A percentile compares a stretch with the other conserved stretches of the same genome.
Conservation (phyloP, 2,888 invertebrate genomes). For the Agapetus fuscipes region DNA sequence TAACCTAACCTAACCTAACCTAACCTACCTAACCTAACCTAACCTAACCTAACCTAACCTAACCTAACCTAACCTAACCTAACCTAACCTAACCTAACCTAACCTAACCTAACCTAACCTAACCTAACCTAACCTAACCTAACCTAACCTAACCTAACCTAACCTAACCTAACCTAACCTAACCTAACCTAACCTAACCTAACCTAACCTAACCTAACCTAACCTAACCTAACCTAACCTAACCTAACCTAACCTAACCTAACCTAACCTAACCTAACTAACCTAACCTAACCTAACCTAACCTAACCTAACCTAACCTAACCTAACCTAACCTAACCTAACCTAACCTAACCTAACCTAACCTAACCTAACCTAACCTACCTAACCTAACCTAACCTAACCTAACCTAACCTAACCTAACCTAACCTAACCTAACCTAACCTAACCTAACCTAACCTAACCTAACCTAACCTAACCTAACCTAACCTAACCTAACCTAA, state of each 20-base stretch:
- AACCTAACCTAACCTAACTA: constrained; percentile 20
- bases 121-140: constrained; percentile 23
- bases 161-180: constrained; percentile 24
- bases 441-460: constrained; percentile 14
- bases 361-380: too few relatives aligned
- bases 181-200: constrained; percentile 23
- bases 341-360: constrained; percentile 21
- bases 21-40: too few relatives aligned
- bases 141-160: constrained; percentile 23
- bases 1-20: constrained; percentile 24
- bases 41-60: constrained; percentile 25
- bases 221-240: constrained; percentile 20
- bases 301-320: constrained; percentile 22
- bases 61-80: constrained; percentile 25
- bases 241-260: constrained; percentile 20
- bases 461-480: constrained; percentile 15
- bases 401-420: constrained; percentile 23
- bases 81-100: constrained; percentile 25
- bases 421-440: constrained; percentile 21
- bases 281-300: constrained; percentile 22
- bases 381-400: constrained; percentile 22
- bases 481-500: constrained; percentile 18
- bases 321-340: constrained; percentile 22
- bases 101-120: constrained; percentile 23
- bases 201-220: constrained; percentile 20